These are phyloP conservation scores for Seriola quinqueradiata DNA, from an alignment of 2,113 vertebrate genomes.

Conservation along the genomic window DNA sequence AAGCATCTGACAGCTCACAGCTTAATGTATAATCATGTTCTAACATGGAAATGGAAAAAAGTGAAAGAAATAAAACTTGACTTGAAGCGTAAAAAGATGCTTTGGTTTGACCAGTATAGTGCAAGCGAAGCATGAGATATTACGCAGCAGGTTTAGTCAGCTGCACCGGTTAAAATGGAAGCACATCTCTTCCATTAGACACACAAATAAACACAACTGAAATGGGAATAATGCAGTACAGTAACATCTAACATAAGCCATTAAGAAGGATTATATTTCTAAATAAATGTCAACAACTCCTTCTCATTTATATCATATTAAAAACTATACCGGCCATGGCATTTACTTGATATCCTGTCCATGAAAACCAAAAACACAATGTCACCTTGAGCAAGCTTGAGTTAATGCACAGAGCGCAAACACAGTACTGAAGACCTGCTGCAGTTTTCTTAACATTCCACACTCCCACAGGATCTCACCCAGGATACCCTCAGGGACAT, in stretches of 20 bases:
- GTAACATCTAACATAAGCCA: not conserved
- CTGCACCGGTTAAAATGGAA: slow-evolving; percentile 11
- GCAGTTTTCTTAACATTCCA: not conserved
- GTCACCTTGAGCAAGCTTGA: not conserved
- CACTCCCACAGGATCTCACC: slow-evolving; percentile 31
- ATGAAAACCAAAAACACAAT: not conserved
- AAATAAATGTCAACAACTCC: not conserved
- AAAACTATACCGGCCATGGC: not conserved
- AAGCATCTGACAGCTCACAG: slow-evolving; percentile 5
- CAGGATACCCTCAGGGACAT: slow-evolving; percentile 20
- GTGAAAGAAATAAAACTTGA: slow-evolving; percentile 3
- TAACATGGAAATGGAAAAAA: not conserved
- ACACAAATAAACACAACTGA: slow-evolving; percentile 3
- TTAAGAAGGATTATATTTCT: not conserved
- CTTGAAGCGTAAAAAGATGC: slow-evolving; percentile 10
- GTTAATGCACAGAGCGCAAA: slow-evolving; percentile 7
- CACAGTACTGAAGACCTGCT: not conserved
- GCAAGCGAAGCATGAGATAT: slow-evolving; percentile 29
- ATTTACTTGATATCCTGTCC: slow-evolving; percentile 3
- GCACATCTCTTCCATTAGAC: slow-evolving; percentile 16
- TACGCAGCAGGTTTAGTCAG: slow-evolving; percentile 31
- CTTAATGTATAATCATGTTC: slow-evolving; percentile 7
- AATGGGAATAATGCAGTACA: not conserved
- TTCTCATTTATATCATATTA: not conserved
- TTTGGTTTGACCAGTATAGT: slow-evolving; percentile 4